Evolutionary conservation across 2,113 vertebrate genomes (phyloP).

Genomic region (Vicugna pacos): DNA sequence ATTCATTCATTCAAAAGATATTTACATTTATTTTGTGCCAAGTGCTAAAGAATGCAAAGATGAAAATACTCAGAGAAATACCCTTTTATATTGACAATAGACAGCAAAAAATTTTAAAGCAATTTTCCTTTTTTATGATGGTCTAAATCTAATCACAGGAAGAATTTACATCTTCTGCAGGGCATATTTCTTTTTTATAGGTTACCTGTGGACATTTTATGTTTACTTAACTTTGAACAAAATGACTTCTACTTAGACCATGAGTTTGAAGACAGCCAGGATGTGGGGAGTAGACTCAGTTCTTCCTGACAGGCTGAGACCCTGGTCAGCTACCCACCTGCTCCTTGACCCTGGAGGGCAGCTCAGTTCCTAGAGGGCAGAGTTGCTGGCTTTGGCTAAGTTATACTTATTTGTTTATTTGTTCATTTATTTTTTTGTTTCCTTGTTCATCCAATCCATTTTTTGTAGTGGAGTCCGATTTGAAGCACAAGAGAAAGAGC

Average conservation of each 20-base stretch:
- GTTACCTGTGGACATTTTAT: background rate
- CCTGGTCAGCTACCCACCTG: background rate
- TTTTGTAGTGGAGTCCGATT: background rate
- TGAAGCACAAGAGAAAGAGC: background rate
- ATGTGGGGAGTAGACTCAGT: background rate
- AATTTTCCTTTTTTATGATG: background rate
- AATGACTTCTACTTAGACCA: background rate
- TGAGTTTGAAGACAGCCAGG: background rate
- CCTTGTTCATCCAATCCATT: background rate
- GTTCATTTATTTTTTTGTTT: background rate
- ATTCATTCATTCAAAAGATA: conserved; percentile 14
- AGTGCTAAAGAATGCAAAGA: background rate
- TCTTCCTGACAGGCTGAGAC: background rate
- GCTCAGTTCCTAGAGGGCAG: background rate
- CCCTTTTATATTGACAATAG: background rate
- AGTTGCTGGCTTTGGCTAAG: background rate
- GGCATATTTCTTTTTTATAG: background rate
- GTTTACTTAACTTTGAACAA: background rate
- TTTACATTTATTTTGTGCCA: conserved; percentile 2
- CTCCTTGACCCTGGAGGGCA: background rate
- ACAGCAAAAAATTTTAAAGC: background rate
- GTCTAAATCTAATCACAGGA: background rate
- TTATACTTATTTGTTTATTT: background rate
- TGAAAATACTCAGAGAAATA: background rate
- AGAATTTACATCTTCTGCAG: background rate